Base-by-base conservation (phyloP, 2,113 vertebrate genomes). In the Apaloderma vittatum region DNA sequence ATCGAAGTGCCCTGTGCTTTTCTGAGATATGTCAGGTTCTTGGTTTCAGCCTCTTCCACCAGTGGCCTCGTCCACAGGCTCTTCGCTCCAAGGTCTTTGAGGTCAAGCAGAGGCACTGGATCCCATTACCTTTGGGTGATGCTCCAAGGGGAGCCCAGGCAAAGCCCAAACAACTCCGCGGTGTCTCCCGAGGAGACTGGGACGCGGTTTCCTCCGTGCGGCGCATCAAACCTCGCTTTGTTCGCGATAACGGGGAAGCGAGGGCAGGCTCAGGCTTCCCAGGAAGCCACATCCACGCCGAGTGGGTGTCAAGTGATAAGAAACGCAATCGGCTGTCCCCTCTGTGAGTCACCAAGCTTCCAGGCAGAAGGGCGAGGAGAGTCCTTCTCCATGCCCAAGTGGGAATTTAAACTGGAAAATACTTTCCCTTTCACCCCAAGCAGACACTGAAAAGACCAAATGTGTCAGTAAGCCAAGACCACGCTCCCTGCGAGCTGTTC, bases 401-500 rank as follows among this genome's bases (percentile, higher is more conserved):
- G 6, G 85, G 93, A 87, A 55, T 77, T 66, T 13, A 12, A 45
- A 30, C 18, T 1, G 30, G 20, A 29, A 73, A 78, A 86, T 34
- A 49, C 55, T 63, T 58, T 34, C 32, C 2, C 58, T 58, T 40
- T 5, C 19, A 49, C 52, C 45, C 59, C 66, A 36, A 27, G 59
- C 0, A 3, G 80, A 32, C 0, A 20, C n/a, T 5, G 37, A 59
- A 40, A 66, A 55, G 55, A 23, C 1, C 0, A 43, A 34, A 29
- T 0, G 3, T 3, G 6, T 23, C 26, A 43, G 80, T 18, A 21
- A 72, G 78, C 52, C 90, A 77, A 52, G 62, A 36, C 14, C 23
- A 14, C 0, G 13, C 54, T 78, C 45, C 51, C 46, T 49, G 37
- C 57, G 29, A 51, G 43, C 21, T 34, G 4, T 11, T 72, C 52